phyloP scores from a whole-genome alignment of 2,113 vertebrate species.

The Crotalus viridis region DNA sequence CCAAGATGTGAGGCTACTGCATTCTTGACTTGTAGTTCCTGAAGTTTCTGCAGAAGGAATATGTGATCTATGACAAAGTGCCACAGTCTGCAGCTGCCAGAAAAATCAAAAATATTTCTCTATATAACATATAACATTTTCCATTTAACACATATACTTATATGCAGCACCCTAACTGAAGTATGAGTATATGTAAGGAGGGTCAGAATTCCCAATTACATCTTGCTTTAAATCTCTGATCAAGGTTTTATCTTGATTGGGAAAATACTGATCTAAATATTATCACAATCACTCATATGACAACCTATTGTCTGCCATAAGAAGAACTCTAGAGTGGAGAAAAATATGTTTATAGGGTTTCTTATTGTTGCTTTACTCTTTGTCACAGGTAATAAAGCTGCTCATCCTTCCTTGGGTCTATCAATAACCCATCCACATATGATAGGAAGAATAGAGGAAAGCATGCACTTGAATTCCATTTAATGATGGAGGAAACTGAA shows the following conservation, averaged over 20 bases:
- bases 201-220: background rate
- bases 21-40: constrained; percentile 54
- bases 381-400: background rate
- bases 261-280: background rate
- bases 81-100: background rate
- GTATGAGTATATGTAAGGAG: background rate
- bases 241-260: background rate
- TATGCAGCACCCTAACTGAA: background rate
- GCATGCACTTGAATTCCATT: background rate
- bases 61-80: background rate
- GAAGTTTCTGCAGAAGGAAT: constrained; percentile 65
- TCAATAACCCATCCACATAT: background rate
- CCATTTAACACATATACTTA: background rate
- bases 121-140: background rate
- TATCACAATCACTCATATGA: background rate
- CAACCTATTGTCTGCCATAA: background rate
- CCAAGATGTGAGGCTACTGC: constrained; percentile 46
- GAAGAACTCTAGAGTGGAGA: background rate
- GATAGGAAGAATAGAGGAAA: background rate
- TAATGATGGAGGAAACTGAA: background rate
- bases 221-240: background rate
- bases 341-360: background rate
- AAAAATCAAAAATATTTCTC: background rate
- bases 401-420: background rate
- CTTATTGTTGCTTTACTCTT: background rate